Base-by-base conservation (phyloP, 2,113 vertebrate species). In the Zosterops borbonicus region DNA sequence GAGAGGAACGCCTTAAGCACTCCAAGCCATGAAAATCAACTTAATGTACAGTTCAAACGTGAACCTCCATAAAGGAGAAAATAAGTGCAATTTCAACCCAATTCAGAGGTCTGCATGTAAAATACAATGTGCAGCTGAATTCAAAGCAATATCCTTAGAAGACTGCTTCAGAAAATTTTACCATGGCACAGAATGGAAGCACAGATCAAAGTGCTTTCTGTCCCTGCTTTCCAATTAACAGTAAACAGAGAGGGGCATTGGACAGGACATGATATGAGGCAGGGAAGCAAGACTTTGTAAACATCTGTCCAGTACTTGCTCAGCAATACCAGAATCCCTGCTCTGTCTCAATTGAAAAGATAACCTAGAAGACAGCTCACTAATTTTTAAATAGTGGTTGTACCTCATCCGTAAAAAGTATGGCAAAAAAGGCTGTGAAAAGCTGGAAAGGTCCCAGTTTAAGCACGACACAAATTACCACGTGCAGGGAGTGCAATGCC, bases 401-500 rank as follows among this genome's bases (percentile, higher is more conserved):
- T 17, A 65, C 42, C 63, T 52, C 44, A 12, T 27, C 42, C 70
- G 39, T 46, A 64, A 79, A 47, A 60, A 31, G 6, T 9, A 58
- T 5, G n/a, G n/a, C 52, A 70, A 47, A 75, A 83, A 62, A 68
- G 12, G 14, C 44, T 56, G 44, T 15, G 52, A 68, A 90, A 88
- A 77, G n/a, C 35, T 41, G 46, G 24, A 55, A 80, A 83, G 7
- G 35, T 47, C 46, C n/a, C 56, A 56, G 92, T 96, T 95, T 78
- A 96, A 92, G 78, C 82, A 91, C 27, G 80, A 73, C 85, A 73
- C 21, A 80, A 22, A 47, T 78, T 87, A 95, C 69, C 17, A 31
- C 11, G n/a, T 31, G 35, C 37, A 84, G 22, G 28, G 50, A 64
- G 15, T 41, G 21, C 53, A 84, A n/a, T 5, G 44, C 21, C 6